These are phyloP conservation scores for Acrossocheilus fasciatus DNA, from an alignment of 2,797 vertebrate genomes.

Conservation along the genomic window DNA sequence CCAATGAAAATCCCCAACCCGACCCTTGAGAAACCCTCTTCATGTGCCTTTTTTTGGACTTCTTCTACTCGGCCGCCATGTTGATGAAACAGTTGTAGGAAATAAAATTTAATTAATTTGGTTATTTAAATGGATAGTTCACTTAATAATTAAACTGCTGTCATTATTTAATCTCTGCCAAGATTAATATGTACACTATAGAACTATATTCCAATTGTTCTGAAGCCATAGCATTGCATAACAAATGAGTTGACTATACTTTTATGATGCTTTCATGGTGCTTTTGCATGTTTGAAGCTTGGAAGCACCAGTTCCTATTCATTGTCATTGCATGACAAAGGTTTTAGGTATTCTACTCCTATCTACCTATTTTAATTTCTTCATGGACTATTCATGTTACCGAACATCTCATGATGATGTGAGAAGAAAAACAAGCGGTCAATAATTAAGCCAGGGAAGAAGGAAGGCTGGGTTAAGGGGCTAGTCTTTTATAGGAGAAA, in stretches of 20 bases:
- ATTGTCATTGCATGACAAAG: neutral
- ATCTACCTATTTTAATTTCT: conserved; percentile 15
- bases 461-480: conserved; percentile 77
- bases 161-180: neutral
- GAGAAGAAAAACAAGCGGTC: conserved; percentile 67
- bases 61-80: conserved; percentile 13
- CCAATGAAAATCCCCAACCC: conserved; percentile 53
- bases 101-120: neutral
- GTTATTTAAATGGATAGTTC: neutral
- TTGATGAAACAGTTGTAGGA: neutral
- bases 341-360: neutral
- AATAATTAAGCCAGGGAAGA: conserved; percentile 77
- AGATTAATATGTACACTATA: neutral
- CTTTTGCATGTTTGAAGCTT: neutral
- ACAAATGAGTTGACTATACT: neutral
- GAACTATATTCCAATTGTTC: neutral
- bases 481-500: conserved; percentile 78
- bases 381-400: conserved; percentile 74
- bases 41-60: conserved; percentile 28
- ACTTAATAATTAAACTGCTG: neutral
- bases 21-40: conserved; percentile 51
- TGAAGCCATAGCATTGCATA: neutral
- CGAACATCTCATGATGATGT: conserved; percentile 70
- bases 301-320: neutral
- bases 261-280: neutral